phyloP scores from a whole-genome alignment of 2,888 invertebrate species.

The Saturnia japonica region DNA sequence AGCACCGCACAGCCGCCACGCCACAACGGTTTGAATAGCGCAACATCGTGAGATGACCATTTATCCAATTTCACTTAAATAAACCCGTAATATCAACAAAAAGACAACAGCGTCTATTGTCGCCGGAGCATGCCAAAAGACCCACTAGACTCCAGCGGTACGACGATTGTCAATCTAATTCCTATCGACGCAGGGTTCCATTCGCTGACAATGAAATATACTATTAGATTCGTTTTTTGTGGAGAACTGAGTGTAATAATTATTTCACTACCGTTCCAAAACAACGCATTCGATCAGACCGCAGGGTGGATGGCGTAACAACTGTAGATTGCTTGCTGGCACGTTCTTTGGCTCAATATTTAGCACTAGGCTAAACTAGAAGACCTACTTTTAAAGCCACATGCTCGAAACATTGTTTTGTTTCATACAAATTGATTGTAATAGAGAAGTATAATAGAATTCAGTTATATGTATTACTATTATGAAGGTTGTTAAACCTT shows the following conservation, averaged over 20 bases:
- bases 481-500: background rate
- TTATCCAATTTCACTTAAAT: slow-evolving; percentile 82
- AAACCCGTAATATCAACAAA: slow-evolving; percentile 78
- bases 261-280: slow-evolving; percentile 69
- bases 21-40: slow-evolving; percentile 69
- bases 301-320: slow-evolving; percentile 61
- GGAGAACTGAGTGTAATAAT: slow-evolving; percentile 56
- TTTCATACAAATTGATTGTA: background rate
- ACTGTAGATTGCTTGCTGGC: slow-evolving; percentile 39
- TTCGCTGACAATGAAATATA: slow-evolving; percentile 39
- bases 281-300: slow-evolving; percentile 59
- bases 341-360: slow-evolving; percentile 14
- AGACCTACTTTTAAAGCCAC: background rate
- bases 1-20: slow-evolving; percentile 56
- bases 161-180: slow-evolving; percentile 51
- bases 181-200: slow-evolving; percentile 42
- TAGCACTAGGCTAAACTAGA: slow-evolving; percentile 19
- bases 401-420: background rate
- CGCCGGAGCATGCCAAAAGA: slow-evolving; percentile 55
- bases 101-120: slow-evolving; percentile 64
- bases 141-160: slow-evolving; percentile 33
- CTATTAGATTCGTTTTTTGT: slow-evolving; percentile 51
- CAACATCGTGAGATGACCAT: slow-evolving; percentile 75
- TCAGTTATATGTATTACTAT: no score
- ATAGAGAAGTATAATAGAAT: background rate